Conservation (phyloP, 2,113 vertebrate genomes). For the Muscicapa adusta region DNA sequence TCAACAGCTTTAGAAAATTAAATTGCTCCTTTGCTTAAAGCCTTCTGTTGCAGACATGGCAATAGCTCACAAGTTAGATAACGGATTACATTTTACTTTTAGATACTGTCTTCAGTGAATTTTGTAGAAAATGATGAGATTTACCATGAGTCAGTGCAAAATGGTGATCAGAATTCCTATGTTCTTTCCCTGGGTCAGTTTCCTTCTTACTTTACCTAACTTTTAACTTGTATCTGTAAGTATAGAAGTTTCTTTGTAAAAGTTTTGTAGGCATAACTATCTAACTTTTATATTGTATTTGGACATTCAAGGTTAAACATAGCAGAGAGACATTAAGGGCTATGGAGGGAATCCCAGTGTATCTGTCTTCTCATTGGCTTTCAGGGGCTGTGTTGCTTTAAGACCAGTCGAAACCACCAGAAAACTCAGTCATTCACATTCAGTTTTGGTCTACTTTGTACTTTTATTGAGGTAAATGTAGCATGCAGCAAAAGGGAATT, state of each 20-base stretch:
- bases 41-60: not conserved
- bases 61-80: not conserved
- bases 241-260: not conserved
- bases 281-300: not conserved
- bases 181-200: not conserved
- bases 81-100: not conserved
- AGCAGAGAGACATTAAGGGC: not conserved
- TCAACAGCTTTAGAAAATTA: not conserved
- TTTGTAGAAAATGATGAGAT: not conserved
- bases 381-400: not conserved
- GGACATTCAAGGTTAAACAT: not conserved
- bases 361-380: not conserved
- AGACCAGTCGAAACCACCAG: not conserved
- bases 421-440: not conserved
- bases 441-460: not conserved
- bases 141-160: not conserved
- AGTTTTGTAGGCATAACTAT: not conserved
- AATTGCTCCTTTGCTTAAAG: not conserved
- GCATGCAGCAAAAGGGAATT: not conserved
- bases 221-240: not conserved
- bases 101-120: not conserved
- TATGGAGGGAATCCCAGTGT: not conserved
- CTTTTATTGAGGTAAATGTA: not conserved
- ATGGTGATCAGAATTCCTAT: not conserved
- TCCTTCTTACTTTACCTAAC: not conserved